Percentiles rank a stretch among this genome's conserved stretches.
Conservation (phyloP, 2,797 vertebrate genomes). For the Enteromius argenteus region DNA sequence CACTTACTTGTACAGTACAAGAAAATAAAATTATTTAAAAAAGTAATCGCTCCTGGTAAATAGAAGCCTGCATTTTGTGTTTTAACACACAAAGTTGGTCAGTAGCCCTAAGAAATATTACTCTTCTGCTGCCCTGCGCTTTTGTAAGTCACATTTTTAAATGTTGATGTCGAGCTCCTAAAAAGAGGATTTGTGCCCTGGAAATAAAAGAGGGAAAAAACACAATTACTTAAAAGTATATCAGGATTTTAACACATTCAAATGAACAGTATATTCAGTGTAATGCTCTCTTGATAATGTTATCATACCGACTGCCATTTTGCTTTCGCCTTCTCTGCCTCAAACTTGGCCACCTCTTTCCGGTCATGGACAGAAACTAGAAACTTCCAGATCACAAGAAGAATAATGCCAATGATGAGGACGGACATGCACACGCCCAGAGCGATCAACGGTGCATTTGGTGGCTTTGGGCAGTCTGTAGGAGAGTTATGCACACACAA, state of each 20-base stretch:
- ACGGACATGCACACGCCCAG: conserved; percentile 90
- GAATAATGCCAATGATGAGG: conserved; percentile 87
- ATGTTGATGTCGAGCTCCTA: conserved; percentile 94
- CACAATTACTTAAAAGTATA: background rate
- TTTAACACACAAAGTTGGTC: conserved; percentile 55
- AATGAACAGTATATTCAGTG: background rate
- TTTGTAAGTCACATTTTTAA: conserved; percentile 96
- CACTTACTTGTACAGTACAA: conserved; percentile 51
- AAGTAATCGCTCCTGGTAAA: conserved; percentile 6
- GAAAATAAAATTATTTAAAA: background rate
- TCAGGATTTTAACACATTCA: background rate
- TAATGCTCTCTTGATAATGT: background rate
- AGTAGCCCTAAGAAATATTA: conserved; percentile 66
- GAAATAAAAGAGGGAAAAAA: background rate
- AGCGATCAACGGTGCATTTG: conserved; percentile 90
- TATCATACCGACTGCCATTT: conserved; percentile 92
- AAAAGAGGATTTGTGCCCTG: conserved; percentile 97
- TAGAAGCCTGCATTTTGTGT: conserved; percentile 38
- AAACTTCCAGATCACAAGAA: conserved; percentile 93
- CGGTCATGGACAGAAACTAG: conserved; percentile 92
- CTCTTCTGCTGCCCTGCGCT: conserved; percentile 82
- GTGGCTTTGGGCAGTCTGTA: conserved; percentile 88
- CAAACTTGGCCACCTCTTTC: conserved; percentile 97
- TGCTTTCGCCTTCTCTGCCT: conserved; percentile 92
- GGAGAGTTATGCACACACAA: conserved; percentile 31